A percentile compares a stretch with the other conserved stretches of the same genome.
Conservation (phyloP, 1,140 invertebrate species). For the Lamellibrachia luymesi region DNA sequence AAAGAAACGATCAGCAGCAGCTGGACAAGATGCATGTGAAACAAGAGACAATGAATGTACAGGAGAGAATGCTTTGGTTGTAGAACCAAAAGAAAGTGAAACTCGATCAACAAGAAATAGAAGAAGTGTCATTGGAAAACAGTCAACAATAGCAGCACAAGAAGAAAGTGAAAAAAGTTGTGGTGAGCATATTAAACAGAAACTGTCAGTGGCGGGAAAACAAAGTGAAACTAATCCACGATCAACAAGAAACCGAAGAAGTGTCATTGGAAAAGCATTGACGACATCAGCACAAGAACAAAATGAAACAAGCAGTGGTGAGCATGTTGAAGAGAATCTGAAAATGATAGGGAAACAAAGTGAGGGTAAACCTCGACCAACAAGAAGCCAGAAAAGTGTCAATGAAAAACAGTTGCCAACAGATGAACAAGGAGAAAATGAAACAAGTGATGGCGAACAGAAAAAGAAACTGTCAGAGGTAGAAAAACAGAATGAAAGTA, state of each 20-base stretch:
- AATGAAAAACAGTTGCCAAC: neutral
- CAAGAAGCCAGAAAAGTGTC: neutral
- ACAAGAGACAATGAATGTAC: neutral
- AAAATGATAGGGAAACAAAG: no score
- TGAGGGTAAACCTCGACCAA: neutral
- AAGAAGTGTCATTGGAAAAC: neutral
- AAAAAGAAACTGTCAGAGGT: neutral
- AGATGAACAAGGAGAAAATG: neutral
- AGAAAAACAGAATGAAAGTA: constrained; percentile 1
- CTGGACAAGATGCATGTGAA: neutral
- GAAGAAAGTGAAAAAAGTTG: neutral
- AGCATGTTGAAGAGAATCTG: no score
- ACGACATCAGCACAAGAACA: neutral
- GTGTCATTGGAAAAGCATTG: neutral
- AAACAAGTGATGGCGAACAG: neutral
- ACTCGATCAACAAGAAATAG: neutral
- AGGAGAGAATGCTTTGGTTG: neutral
- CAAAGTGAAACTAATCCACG: neutral
- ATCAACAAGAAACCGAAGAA: neutral
- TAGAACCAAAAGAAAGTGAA: constrained; percentile 15
- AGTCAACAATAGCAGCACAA: neutral
- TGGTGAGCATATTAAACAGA: neutral
- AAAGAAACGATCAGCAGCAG: neutral
- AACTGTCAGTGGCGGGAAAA: neutral
- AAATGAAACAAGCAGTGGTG: neutral